Evolutionary conservation across 2,888 invertebrate species (phyloP), one percentile per base, ranked within the genome.

Genomic region (Adela reaumurella): DNA sequence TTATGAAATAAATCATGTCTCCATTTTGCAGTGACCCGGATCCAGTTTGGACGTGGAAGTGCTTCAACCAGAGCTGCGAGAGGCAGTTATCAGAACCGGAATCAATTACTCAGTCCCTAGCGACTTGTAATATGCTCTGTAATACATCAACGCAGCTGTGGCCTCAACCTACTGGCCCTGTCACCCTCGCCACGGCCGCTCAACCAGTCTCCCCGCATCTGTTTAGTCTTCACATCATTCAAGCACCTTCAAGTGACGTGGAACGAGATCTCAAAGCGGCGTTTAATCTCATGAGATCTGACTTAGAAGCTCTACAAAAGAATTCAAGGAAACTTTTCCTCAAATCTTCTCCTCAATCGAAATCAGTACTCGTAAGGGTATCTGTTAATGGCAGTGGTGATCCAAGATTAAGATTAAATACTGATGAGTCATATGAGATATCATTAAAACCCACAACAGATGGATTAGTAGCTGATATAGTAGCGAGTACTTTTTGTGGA

Each of bases 81-180:
- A 83, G 88, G 35, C 57, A 73, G 44, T 61, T 68, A 24, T 70
- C 71, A 20, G 58, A 70, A 5, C 70, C 77, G 53, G 64, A 67
- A 18, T 60, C 58, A 52, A 67, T 59, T 59, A 81, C 78, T 52
- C 86, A 79, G 57, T 86, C 88, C 5, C 74, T 90, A 56, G 81
- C 84, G 42, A 89, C 89, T 5, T 92, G 92, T 70, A 86, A 87
- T 59, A 90, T 92, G 83, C 79, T 88, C 16, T 92, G 92, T 67
- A n/a, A n/a, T n/a, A 89, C 89, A 19, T 81, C 84, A 49, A 81
- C 83, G 20, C 86, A 89, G 57, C 80, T 91, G 19, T 92, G 91
- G 92, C 92, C 92, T 20, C 86, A 86, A 65, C 91, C 92, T 47
- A 90, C 89, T 2, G 87, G 87, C 0, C 84, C 84, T 50, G 82